Conservation (phyloP, 2,113 vertebrate genomes). For the Tachycineta bicolor region DNA sequence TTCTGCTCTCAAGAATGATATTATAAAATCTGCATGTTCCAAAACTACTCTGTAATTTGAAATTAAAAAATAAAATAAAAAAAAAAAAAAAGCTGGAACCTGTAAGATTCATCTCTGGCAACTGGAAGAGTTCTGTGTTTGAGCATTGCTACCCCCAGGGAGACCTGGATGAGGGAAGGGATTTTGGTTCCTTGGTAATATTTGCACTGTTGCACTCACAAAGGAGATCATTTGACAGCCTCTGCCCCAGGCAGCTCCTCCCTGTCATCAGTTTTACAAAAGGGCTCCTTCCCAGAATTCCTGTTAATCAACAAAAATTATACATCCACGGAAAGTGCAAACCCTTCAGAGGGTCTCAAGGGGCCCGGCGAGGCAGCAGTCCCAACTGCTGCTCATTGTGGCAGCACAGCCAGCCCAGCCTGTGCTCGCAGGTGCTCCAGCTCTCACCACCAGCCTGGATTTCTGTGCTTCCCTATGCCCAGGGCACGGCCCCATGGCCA, state of each 20-base stretch:
- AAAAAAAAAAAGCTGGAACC: neutral
- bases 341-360: neutral
- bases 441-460: neutral
- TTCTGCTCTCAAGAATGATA: neutral
- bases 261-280: slow-evolving; percentile 36
- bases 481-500: neutral
- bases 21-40: neutral
- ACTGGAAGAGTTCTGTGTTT: neutral
- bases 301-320: slow-evolving; percentile 67
- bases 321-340: slow-evolving; percentile 49
- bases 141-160: neutral
- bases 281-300: slow-evolving; percentile 47
- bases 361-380: neutral
- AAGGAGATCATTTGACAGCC: slow-evolving; percentile 37
- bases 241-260: slow-evolving; percentile 41
- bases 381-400: slow-evolving; percentile 37
- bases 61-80: neutral
- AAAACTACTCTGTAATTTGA: neutral
- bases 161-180: neutral
- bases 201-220: neutral
- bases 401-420: neutral
- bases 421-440: slow-evolving; percentile 12
- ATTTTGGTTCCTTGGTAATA: neutral
- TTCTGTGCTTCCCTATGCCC: neutral
- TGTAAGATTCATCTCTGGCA: neutral